Base-by-base conservation (phyloP, 2,113 vertebrate species). In the Plotosus lineatus region DNA sequence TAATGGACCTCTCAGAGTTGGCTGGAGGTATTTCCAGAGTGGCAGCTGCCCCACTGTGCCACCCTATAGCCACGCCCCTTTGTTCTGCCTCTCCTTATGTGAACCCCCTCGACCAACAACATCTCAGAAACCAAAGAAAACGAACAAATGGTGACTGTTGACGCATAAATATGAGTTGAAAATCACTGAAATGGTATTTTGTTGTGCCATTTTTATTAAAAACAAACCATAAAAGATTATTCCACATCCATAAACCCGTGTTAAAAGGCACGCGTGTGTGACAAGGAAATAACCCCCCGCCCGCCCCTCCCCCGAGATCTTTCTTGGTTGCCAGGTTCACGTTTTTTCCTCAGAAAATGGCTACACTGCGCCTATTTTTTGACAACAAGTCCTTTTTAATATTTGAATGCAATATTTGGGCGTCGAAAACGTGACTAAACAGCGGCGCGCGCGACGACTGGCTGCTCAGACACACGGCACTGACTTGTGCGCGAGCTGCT, bases 361-460 rank as follows among this genome's bases (percentile, higher is more conserved):
- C n/a, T 9, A 19, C 0, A 33, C 31, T 61, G 19, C 23, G 50
- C 23, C 8, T 19, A 44, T 44, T 15, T n/a, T 71, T 21, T 33
- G 23, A 19, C 48, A 38, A 36, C 31, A 36, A 9, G 6, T 66
- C 33, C 11, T 51, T 66, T n/a, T 33, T 21, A 4, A 58, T 10
- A 15, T 40, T 50, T 9, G 2, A 42, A n/a, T n/a, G n/a, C n/a
- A n/a, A n/a, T n/a, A n/a, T n/a, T n/a, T n/a, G n/a, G n/a, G n/a
- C n/a, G n/a, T n/a, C n/a, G n/a, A n/a, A n/a, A 71, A 68, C 65
- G n/a, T 71, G 42, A 8, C 42, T 71, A 17, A 55, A 63, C 55
- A 55, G 31, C 46, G 10, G 46, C 56, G 36, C 55, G 51, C 60
- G 28, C 31, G 23, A 19, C 5, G 6, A 44, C 17, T 11, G 5